Evolutionary conservation across 2,797 vertebrate species (phyloP).

Genomic region (Ctenosaura bakeri): DNA sequence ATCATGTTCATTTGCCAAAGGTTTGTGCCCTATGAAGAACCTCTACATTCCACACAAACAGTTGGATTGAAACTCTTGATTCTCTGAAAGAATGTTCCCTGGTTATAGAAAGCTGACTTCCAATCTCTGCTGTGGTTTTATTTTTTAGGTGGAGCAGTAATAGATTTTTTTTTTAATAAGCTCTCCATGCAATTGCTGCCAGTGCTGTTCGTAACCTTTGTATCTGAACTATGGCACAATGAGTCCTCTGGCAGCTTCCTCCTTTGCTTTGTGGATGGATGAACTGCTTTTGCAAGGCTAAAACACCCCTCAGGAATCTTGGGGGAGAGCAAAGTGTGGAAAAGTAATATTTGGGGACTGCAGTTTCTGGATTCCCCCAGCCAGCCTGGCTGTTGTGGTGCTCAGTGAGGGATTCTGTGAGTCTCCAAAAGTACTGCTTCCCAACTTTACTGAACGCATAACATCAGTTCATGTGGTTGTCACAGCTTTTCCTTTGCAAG

Average conservation of each 20-base stretch:
- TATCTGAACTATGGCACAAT: fast-evolving
- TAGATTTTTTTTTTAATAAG: neutral
- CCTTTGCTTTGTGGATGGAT: neutral
- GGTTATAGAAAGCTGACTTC: constrained; percentile 31
- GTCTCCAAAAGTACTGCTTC: too few species aligned
- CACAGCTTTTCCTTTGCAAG: too few species aligned
- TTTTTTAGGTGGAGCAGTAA: constrained; percentile 32
- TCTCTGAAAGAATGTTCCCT: neutral
- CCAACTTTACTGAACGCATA: too few species aligned
- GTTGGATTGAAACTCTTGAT: neutral
- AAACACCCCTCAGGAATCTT: neutral
- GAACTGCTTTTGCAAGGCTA: constrained; percentile 19
- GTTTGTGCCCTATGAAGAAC: neutral
- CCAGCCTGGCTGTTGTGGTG: too few species aligned
- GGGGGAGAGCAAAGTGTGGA: too few species aligned
- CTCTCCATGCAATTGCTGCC: fast-evolving
- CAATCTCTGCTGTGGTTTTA: constrained; percentile 27
- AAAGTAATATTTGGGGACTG: too few species aligned
- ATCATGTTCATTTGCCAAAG: neutral
- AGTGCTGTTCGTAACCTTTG: neutral
- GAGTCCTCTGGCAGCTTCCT: neutral
- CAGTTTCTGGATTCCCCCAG: too few species aligned
- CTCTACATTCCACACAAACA: neutral
- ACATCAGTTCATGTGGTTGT: too few species aligned
- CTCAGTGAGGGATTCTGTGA: too few species aligned